phyloP scores from a whole-genome alignment of 2,797 vertebrate genomes.

The Platyrinchus mystaceus region DNA sequence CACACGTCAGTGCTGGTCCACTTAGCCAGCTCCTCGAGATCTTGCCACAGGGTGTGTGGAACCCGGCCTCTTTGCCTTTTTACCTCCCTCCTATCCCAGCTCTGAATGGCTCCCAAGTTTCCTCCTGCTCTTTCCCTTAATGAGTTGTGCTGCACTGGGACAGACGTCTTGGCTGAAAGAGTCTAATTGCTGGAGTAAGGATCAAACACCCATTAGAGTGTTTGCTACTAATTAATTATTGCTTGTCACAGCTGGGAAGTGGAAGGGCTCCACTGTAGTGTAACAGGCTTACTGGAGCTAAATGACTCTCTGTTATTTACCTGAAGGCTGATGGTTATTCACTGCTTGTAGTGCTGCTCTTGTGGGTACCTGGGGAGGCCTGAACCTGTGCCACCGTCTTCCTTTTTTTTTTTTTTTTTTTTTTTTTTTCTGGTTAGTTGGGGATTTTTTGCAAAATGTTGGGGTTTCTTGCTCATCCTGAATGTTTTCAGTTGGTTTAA shows the following conservation, averaged over 20 bases:
- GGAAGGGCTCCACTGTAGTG: neutral
- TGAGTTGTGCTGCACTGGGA: neutral
- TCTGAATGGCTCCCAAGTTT: conserved; percentile 1
- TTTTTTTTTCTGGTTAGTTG: too few relatives aligned
- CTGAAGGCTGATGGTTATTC: neutral
- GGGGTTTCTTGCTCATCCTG: neutral
- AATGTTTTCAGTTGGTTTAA: neutral
- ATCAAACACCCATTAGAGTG: neutral
- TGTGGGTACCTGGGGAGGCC: neutral
- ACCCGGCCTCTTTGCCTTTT: neutral
- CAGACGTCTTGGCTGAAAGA: neutral
- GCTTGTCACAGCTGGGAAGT: neutral
- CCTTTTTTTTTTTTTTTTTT: too few relatives aligned
- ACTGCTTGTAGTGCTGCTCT: neutral
- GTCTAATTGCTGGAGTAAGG: conserved; percentile 16
- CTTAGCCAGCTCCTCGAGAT: conserved; percentile 1
- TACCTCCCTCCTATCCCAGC: neutral
- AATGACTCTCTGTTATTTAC: neutral
- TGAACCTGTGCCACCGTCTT: neutral
- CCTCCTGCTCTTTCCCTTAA: neutral
- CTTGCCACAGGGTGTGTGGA: neutral
- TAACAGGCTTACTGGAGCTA: neutral
- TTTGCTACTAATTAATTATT: conserved; percentile 9
- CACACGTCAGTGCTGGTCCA: neutral
- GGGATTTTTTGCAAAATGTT: neutral